Conservation (phyloP, 2,113 vertebrate species). For the Tylochromis polylepis region DNA sequence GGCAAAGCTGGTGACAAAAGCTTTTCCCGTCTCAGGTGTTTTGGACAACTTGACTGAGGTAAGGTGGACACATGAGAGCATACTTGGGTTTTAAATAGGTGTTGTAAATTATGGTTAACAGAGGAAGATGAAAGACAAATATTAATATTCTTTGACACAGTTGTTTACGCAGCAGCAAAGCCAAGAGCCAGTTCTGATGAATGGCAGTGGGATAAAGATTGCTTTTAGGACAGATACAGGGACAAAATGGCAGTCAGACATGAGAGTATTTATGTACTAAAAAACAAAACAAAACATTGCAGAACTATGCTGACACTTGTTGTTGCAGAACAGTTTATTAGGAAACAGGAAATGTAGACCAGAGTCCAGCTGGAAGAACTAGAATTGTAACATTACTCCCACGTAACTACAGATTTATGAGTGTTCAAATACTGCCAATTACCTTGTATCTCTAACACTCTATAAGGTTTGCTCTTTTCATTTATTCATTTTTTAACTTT, state of each 20-base stretch:
- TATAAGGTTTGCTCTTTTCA: not conserved
- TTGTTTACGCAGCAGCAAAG: not conserved
- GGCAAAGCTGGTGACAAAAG: slow-evolving; percentile 93
- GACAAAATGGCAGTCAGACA: not conserved
- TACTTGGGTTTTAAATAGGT: not conserved
- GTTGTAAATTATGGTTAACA: not conserved
- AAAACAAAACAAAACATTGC: not conserved
- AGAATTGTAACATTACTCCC: not conserved
- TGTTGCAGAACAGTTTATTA: not conserved
- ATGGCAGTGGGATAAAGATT: not conserved
- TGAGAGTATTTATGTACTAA: not conserved
- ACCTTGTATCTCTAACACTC: not conserved
- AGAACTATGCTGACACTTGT: not conserved
- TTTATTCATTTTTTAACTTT: not conserved
- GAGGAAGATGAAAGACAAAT: not conserved
- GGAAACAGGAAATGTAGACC: not conserved
- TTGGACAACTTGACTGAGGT: slow-evolving; percentile 91
- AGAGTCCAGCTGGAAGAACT: not conserved
- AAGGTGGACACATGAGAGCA: slow-evolving; percentile 1
- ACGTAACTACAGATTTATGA: not conserved
- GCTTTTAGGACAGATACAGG: not conserved
- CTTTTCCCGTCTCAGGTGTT: slow-evolving; percentile 91
- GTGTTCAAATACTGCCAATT: not conserved
- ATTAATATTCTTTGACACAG: not conserved
- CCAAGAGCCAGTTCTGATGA: not conserved